A percentile compares a stretch with the other conserved stretches of the same genome.
Conservation (phyloP, 1,140 invertebrate genomes). For the Lepidurus arcticus region DNA sequence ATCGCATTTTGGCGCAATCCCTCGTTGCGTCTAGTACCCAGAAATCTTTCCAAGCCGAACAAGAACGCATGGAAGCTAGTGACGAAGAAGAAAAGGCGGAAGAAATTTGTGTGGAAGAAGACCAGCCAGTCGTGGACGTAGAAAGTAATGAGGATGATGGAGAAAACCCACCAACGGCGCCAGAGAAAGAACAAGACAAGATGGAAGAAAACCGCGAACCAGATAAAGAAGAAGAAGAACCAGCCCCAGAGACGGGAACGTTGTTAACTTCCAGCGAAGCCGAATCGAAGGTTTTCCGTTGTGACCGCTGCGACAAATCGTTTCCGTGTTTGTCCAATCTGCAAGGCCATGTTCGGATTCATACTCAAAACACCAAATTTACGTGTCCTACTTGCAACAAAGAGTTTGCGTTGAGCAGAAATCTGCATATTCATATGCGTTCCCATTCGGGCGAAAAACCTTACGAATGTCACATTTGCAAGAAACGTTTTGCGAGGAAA, state of each 20-base stretch:
- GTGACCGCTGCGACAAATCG: constrained; percentile 44
- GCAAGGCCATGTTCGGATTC: constrained; percentile 44
- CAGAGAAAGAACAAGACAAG: constrained; percentile 1
- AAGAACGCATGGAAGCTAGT: constrained; percentile 40
- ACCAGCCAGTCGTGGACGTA: constrained; percentile 37
- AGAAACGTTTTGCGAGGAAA: constrained; percentile 42
- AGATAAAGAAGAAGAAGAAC: constrained; percentile 15
- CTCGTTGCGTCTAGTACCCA: constrained; percentile 34
- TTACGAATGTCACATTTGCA: constrained; percentile 42
- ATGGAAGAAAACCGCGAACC: not conserved
- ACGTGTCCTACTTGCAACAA: constrained; percentile 38
- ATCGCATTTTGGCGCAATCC: not conserved
- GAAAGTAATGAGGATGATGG: constrained; percentile 41
- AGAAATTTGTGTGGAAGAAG: constrained; percentile 39
- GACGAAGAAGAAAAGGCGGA: constrained; percentile 39
- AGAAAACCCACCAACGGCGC: constrained; percentile 25
- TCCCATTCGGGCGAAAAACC: constrained; percentile 40
- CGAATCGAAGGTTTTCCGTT: constrained; percentile 39
- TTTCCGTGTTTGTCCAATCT: constrained; percentile 43
- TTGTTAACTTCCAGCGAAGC: constrained; percentile 11
- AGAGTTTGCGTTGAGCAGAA: constrained; percentile 37
- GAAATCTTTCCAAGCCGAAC: constrained; percentile 37
- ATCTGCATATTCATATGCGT: constrained; percentile 39
- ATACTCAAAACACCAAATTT: constrained; percentile 41
- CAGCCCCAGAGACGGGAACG: constrained; percentile 26